Base-by-base conservation (phyloP, 2,888 invertebrate species). In the Cheilosia vernalis region DNA sequence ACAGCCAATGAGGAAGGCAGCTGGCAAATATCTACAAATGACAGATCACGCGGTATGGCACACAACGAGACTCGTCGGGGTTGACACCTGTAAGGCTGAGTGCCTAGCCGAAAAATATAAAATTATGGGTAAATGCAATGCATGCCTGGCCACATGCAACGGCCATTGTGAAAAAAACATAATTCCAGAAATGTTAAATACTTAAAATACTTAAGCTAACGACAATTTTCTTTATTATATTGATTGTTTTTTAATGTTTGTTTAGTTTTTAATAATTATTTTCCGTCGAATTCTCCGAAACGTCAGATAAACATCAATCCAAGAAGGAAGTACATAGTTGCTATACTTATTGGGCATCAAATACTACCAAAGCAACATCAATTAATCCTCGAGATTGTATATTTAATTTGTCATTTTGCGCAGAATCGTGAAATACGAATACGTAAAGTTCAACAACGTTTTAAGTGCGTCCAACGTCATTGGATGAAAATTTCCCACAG, bases 1-100 rank as follows among this genome's bases (percentile, higher is more conserved):
- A 85, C 85, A 85, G 85, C 85, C 85, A 85, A 85, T 85, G 72
- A 80, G 80, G 85, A 80, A 85, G 85, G 85, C 85, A 85, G 85
- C 85, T 85, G 85, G 85, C 85, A 85, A 80, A 85, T 80, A 80
- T 85, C 60, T 72, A 70, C 70, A 70, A 79, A 67, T 85, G 85
- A 85, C 85, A 85, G 80, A 80, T 85, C 85, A 85, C 85, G 85
- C 85, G 85, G 85, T 85, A 72, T 80, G 66, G 80, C 64, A 51
- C 53, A 55, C 15, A 37, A 33, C 80, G 80, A 85, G 47, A 76
- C 80, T 85, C 80, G 80, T 21, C 44, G 2, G 17, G 19, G 42
- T 37, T 49, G 42, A n/a, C 49, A 47, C n/a, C 30, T 4, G 53
- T 80, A 80, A 85, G 51, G 85, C 9, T 19, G 49, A 5, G 85